Percentiles rank a stretch among this genome's conserved stretches.
Evolutionary conservation across 1,140 invertebrate species (phyloP).

Genomic region (Aphis craccivora): DNA sequence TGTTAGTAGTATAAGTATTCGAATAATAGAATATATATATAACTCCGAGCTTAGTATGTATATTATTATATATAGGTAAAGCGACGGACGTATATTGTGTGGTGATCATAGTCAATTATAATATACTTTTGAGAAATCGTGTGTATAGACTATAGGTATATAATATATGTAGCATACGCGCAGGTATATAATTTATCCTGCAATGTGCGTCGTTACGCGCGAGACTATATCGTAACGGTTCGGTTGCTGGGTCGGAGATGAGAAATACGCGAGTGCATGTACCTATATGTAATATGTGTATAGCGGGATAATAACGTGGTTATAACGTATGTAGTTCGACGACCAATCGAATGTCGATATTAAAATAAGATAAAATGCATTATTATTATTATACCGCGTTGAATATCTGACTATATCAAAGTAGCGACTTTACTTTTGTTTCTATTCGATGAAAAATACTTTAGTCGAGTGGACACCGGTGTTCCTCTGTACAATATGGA

Average conservation of each 20-base stretch:
- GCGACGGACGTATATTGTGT: not conserved
- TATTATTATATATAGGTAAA: not conserved
- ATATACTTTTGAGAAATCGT: not conserved
- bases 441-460: not conserved
- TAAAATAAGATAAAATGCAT: not conserved
- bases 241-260: not conserved
- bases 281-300: not conserved
- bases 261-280: not conserved
- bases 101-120: not conserved
- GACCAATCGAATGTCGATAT: not conserved
- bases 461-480: too few species aligned
- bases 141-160: not conserved
- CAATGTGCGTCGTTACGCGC: not conserved
- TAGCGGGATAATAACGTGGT: not conserved
- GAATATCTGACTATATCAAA: not conserved
- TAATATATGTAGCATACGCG: not conserved
- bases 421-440: not conserved
- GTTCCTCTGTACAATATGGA: too few species aligned
- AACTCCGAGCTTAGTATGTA: not conserved
- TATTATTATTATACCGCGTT: not conserved
- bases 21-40: too few species aligned
- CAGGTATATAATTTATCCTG: not conserved
- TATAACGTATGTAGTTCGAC: not conserved
- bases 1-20: not conserved
- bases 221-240: not conserved